These are phyloP conservation scores for Mechanitis messenoides DNA, from an alignment of 2,888 invertebrate species.

Conservation along the genomic window DNA sequence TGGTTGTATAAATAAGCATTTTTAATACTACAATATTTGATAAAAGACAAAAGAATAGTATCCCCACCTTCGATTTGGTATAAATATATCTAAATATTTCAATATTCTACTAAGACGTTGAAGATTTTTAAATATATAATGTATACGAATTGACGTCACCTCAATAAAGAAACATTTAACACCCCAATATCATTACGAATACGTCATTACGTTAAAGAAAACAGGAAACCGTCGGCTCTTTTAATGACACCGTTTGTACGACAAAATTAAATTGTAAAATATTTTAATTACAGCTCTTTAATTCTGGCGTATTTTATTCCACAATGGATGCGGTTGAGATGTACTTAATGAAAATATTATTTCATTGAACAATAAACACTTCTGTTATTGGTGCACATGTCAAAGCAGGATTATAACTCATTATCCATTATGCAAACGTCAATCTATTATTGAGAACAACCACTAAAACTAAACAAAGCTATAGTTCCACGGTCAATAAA, in stretches of 20 bases:
- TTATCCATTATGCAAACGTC: constrained; percentile 19
- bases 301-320: background rate
- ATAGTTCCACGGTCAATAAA: constrained; percentile 23
- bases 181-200: constrained; percentile 12
- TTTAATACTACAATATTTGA: too few relatives aligned
- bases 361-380: background rate
- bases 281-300: constrained; percentile 3
- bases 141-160: background rate
- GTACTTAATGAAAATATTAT: background rate
- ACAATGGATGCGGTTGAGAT: constrained; percentile 14
- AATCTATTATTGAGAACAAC: constrained; percentile 14
- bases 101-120: too few relatives aligned
- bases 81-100: too few relatives aligned
- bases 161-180: constrained; percentile 15
- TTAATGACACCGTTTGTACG: constrained; percentile 20
- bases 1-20: too few relatives aligned
- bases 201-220: constrained; percentile 18
- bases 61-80: too few relatives aligned
- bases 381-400: constrained; percentile 3
- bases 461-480: constrained; percentile 24
- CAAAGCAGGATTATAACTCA: constrained; percentile 12
- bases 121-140: background rate
- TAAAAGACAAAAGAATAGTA: too few relatives aligned
- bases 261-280: constrained; percentile 42
- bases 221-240: constrained; percentile 20